Evolutionary conservation across 2,888 invertebrate genomes (phyloP).

Genomic region (Pimpla rufipes): DNA sequence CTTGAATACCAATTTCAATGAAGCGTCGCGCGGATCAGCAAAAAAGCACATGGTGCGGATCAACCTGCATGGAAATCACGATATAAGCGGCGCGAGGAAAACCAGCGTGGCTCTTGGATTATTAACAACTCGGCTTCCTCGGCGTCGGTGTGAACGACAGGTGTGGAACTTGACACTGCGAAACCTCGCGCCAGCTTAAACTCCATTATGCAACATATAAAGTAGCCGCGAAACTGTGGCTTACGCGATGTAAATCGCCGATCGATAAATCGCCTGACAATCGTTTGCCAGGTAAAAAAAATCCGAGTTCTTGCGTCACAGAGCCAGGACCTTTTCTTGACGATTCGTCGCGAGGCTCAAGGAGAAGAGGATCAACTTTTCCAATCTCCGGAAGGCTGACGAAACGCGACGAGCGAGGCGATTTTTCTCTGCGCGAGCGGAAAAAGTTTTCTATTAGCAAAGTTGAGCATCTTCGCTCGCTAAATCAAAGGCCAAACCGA

Average conservation of each 20-base stretch:
- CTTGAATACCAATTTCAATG: no score
- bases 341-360: constrained; percentile 4
- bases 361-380: constrained; percentile 2
- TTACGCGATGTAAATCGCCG: constrained; percentile 23
- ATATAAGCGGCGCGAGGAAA: constrained; percentile 21
- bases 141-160: constrained; percentile 36
- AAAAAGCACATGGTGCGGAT: no score
- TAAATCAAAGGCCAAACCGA: constrained; percentile 12
- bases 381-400: neutral
- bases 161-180: constrained; percentile 62
- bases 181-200: constrained; percentile 26
- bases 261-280: constrained; percentile 39
- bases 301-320: neutral
- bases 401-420: no score
- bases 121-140: constrained; percentile 39
- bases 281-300: constrained; percentile 26
- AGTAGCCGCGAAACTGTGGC: constrained; percentile 9
- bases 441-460: constrained; percentile 53
- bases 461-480: constrained; percentile 23
- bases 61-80: neutral
- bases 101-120: constrained; percentile 37
- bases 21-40: no score
- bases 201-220: constrained; percentile 22
- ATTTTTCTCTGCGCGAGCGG: constrained; percentile 12
- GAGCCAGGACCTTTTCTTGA: neutral